Evolutionary conservation across 2,888 invertebrate genomes (phyloP).

Genomic region (Campaea margaritaria): DNA sequence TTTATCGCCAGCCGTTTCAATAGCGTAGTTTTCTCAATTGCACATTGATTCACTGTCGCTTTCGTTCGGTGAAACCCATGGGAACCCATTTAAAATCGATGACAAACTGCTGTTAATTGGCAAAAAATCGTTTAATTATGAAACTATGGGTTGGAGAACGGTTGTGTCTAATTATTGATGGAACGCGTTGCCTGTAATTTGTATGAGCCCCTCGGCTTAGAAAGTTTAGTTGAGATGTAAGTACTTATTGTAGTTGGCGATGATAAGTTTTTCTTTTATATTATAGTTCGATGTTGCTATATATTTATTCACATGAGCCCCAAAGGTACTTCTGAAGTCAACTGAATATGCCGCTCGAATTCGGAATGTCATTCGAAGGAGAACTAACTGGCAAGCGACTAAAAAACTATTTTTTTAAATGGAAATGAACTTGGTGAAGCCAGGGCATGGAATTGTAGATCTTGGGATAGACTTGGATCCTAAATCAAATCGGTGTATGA

Average conservation of each 20-base stretch:
- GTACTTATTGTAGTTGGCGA: neutral
- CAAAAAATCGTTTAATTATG: slow-evolving; percentile 48
- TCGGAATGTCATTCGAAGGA: too few species aligned
- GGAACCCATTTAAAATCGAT: slow-evolving; percentile 50
- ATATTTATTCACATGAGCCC: too few species aligned
- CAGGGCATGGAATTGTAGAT: too few species aligned
- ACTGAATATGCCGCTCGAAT: too few species aligned
- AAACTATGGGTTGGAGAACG: slow-evolving; percentile 9
- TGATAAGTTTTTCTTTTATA: neutral
- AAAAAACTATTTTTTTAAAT: too few species aligned
- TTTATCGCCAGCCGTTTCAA: slow-evolving; percentile 11
- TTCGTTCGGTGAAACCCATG: slow-evolving; percentile 69
- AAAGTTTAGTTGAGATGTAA: slow-evolving; percentile 6
- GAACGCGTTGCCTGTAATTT: slow-evolving; percentile 12
- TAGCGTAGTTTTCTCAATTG: slow-evolving; percentile 24
- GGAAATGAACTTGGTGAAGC: too few species aligned
- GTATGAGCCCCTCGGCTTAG: slow-evolving; percentile 12
- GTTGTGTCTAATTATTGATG: slow-evolving; percentile 17
- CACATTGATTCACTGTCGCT: slow-evolving; percentile 54
- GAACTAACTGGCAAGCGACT: too few species aligned
- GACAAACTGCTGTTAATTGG: slow-evolving; percentile 42
- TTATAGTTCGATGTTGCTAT: too few species aligned
- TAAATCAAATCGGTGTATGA: too few species aligned
- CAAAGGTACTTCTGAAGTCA: too few species aligned
- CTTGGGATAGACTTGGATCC: too few species aligned